phyloP scores from a whole-genome alignment of 2,888 invertebrate species.

The Pseudolycoriella hygida region DNA sequence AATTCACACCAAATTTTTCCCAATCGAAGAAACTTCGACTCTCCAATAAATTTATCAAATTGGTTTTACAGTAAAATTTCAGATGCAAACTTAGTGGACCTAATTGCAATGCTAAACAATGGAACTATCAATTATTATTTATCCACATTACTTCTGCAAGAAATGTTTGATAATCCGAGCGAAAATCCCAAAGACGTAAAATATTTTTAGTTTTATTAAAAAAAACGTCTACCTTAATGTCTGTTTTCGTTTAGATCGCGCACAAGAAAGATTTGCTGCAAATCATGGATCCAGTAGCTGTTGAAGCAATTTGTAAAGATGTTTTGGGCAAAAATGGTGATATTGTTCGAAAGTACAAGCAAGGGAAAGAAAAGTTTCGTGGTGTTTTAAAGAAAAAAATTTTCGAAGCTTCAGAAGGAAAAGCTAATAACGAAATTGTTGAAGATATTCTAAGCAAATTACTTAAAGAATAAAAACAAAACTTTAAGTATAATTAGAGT shows the following conservation, averaged over 20 bases:
- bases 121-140: constrained; percentile 43
- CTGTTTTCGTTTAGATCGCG: constrained; percentile 33
- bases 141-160: constrained; percentile 33
- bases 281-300: constrained; percentile 39
- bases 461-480: constrained; percentile 27
- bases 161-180: constrained; percentile 29
- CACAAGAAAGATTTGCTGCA: constrained; percentile 43
- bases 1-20: too few relatives aligned
- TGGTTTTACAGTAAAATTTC: constrained; percentile 34
- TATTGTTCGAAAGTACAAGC: constrained; percentile 43
- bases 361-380: constrained; percentile 51
- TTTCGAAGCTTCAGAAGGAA: constrained; percentile 37
- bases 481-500: too few relatives aligned
- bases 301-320: constrained; percentile 40
- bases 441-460: constrained; percentile 41
- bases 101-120: constrained; percentile 40
- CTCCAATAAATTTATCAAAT: too few relatives aligned
- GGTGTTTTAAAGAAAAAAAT: constrained; percentile 45
- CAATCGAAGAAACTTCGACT: too few relatives aligned
- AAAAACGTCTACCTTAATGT: constrained; percentile 9
- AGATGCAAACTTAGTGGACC: constrained; percentile 36
- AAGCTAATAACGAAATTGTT: constrained; percentile 48
- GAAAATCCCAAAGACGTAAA: constrained; percentile 23
- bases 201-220: constrained; percentile 5
- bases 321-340: constrained; percentile 47